A percentile compares a stretch with the other conserved stretches of the same genome.
These are phyloP conservation scores for Penaeus vannamei DNA, from an alignment of 1,140 invertebrate genomes.

Conservation along the genomic window DNA sequence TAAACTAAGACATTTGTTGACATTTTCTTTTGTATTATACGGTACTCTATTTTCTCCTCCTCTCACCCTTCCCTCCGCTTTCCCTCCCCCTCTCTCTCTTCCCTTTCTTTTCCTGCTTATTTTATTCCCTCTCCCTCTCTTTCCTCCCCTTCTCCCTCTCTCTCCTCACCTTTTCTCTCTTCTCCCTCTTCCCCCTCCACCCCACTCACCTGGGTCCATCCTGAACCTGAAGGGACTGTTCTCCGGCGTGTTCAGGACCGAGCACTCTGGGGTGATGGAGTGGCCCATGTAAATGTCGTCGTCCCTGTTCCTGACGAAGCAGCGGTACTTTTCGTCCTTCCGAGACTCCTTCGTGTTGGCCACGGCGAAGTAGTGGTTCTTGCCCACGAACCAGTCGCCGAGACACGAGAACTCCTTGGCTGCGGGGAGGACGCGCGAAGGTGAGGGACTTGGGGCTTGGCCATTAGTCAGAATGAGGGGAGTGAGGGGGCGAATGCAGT, in stretches of 20 bases:
- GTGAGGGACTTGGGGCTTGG: background rate
- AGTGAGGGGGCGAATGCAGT: no score
- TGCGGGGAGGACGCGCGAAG: constrained; percentile 67
- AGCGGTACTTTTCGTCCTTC: constrained; percentile 93
- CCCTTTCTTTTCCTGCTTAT: background rate
- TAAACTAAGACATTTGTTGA: no score
- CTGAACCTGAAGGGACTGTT: constrained; percentile 91
- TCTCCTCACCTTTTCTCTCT: background rate
- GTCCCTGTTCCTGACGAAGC: constrained; percentile 94
- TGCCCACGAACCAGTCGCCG: constrained; percentile 95
- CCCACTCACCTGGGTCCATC: constrained; percentile 81
- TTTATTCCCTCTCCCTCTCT: background rate
- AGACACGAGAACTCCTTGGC: constrained; percentile 94
- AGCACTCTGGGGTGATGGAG: constrained; percentile 93
- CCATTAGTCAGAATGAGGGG: background rate
- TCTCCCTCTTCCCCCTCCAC: background rate
- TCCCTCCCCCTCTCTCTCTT: background rate
- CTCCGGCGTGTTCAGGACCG: constrained; percentile 91
- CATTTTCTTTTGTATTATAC: no score
- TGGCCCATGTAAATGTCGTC: constrained; percentile 92
- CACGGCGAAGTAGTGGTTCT: constrained; percentile 95
- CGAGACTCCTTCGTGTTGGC: constrained; percentile 94
- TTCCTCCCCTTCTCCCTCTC: background rate
- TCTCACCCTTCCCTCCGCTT: no score
- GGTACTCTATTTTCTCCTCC: no score